Base-by-base conservation (phyloP, 2,113 vertebrate species). In the Caranx ignobilis region DNA sequence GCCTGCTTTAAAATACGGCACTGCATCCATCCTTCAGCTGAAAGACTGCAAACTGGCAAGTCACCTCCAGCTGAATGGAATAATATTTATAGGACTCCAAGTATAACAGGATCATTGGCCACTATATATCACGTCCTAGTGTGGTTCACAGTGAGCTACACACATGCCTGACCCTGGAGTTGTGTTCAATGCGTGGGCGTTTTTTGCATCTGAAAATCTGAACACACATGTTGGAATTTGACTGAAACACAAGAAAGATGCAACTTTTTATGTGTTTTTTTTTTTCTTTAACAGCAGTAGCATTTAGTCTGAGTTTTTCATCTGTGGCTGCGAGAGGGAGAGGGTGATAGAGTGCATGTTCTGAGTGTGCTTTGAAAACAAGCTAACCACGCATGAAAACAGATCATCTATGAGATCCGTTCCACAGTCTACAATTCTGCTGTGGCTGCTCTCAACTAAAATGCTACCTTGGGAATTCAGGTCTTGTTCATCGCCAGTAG, bases 371-470 rank as follows among this genome's bases (percentile, higher is more conserved):
- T 87, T 79, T 83, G 83, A 91, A 88, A 88, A 88, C 79, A 75
- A 84, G 84, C 67, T 83, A 90, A 86, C 86, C 81, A 78, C 11
- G 63, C 87, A 86, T 88, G 87, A 88, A 87, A 91, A 82, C 83
- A 79, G 75, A 89, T 89, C 71, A 86, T 87, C 64, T 26, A 67
- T 70, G 61, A 87, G 84, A 87, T 84, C 79, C 73, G 77, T 82
- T 79, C 71, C 74, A 79, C 80, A 56, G 61, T 81, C 83, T 71
- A 89, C 77, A 81, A 81, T 82, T 88, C 75, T 76, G 77, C 75
- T 76, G 82, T 62, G 74, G 81, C 80, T 75, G 86, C 81, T 89
- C 80, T 80, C 75, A 80, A 82, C 85, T 92, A 87, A 93, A 93
- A 79, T 3, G 71, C 84, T 78, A 84, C 84, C 70, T 76, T 84